Base-by-base conservation (phyloP, 2,113 vertebrate species). In the Pelusios castaneus region DNA sequence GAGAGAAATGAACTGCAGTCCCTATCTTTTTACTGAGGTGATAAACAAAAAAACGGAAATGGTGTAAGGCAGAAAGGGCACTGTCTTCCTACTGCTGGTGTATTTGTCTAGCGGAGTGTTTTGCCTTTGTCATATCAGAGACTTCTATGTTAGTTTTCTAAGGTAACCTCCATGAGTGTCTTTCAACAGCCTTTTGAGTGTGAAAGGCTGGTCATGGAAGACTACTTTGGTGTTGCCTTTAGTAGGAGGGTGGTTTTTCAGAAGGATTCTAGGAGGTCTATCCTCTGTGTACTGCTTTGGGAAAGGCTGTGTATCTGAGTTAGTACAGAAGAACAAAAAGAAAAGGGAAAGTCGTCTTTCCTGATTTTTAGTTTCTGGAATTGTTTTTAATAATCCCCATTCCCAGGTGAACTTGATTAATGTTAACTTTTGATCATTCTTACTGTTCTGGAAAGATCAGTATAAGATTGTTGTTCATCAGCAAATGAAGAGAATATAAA, bases 281-380 rank as follows among this genome's bases (percentile, higher is more conserved):
- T 2, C 5, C 2, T 78, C 13, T 63, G 5, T 9, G 83, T 77
- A 38, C 24, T 54, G 1, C 22, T 67, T 70, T 45, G 14, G 34
- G 82, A 87, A 3, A 88, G 52, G 12, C 4, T 4, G 0, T 58
- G 51, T 88, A 47, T 56, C 76, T 90, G 38, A 27, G 82, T 93
- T 14, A 5, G 58, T 24, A 25, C 1, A 0, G 7, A 8, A 1
- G 1, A 2, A 3, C 22, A 19, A 0, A 79, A 80, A 77, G 6
- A 1, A 1, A 17, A 27, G 52, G 58, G 5, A 27, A 1, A 55
- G 63, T 24, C 2, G 1, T 27, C 63, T 87, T 85, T 8, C 1
- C 1, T 63, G 10, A 3, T 21, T 47, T 87, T 63, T 80, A 55
- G 1, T 0, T 13, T 81, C 92, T 85, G 5, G 16, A 94, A n/a